Conservation (phyloP, 2,888 invertebrate species). For the Tiphia femorata region DNA sequence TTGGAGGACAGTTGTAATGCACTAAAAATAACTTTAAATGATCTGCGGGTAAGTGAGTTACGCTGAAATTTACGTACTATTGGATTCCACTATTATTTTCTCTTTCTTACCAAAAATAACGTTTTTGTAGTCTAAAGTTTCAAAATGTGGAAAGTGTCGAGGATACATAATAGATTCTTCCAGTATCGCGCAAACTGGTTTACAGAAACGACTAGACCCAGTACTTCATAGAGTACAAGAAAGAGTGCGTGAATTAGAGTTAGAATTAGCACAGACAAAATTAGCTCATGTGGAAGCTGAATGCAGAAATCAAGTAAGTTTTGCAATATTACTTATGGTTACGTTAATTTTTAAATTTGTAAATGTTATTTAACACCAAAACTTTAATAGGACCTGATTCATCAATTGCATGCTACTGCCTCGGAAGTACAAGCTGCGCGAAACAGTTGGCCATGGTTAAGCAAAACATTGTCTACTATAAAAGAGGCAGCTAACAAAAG, state of each 20-base stretch:
- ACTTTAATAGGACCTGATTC: slow-evolving; percentile 82
- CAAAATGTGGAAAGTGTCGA: slow-evolving; percentile 72
- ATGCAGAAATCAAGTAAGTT: slow-evolving; percentile 88
- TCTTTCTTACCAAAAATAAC: background rate
- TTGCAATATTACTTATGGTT: background rate
- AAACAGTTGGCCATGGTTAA: slow-evolving; percentile 92
- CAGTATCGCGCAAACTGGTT: slow-evolving; percentile 50
- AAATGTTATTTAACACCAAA: background rate
- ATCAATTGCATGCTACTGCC: slow-evolving; percentile 86
- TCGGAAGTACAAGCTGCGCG: slow-evolving; percentile 80
- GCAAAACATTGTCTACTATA: slow-evolving; percentile 88
- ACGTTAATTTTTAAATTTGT: background rate
- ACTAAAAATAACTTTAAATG: slow-evolving; percentile 74
- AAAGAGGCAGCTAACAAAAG: slow-evolving; percentile 80
- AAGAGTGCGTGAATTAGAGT: slow-evolving; percentile 89
- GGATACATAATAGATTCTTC: slow-evolving; percentile 51
- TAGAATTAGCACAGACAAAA: slow-evolving; percentile 97
- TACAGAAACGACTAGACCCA: slow-evolving; percentile 62
- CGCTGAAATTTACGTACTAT: no score
- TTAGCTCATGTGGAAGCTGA: slow-evolving; percentile 97
- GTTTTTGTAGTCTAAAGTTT: slow-evolving; percentile 70
- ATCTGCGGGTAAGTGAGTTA: slow-evolving; percentile 74
- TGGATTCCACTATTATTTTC: background rate
- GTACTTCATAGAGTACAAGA: slow-evolving; percentile 71
- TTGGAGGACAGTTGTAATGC: slow-evolving; percentile 85